Base-by-base conservation (phyloP, 2,113 vertebrate species). In the Benthochromis sp. region DNA sequence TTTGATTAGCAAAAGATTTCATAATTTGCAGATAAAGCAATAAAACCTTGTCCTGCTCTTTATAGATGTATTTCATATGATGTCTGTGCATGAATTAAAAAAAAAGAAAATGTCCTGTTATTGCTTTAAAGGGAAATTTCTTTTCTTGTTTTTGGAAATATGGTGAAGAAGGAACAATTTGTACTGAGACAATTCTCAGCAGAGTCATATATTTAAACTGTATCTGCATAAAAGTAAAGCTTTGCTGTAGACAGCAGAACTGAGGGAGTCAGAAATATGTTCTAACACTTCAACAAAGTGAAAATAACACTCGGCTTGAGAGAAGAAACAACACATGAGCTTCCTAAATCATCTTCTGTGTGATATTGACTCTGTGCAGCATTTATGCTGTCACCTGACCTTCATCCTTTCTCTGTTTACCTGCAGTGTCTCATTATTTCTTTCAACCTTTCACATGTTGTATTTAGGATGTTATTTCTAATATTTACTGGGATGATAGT, bases 321-420 rank as follows among this genome's bases (percentile, higher is more conserved):
- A 50, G 81, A 3, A 50, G 16, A 80, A 82, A 38, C 47, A 4
- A 27, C 85, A 34, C 85, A 31, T 2, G 1, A 16, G 10, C 47
- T 16, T 81, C 85, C 24, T 21, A 38, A 21, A 55, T 80, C 2
- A 3, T 87, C 63, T 89, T 92, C 90, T 95, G 14, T 31, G 21
- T 86, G 16, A 76, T 71, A 9, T 5, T 79, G 31, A 91, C 66
- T 88, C 82, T 90, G 83, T 94, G 94, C 88, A 94, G 86, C 86
- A 86, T 87, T 87, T 57, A 24, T 59, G 71, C 9, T 0, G 66
- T 88, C 55, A 3, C 50, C 50, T 27, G 43, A 90, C 38, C 81
- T 59, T 88, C 43, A 10, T 73, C 57, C 1, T 63, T 7, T n/a
- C 21, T 53, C 82, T 66, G 34, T 86, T 85, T 80, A 83, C 4